Evolutionary conservation across 37 sponge, comb jelly and placozoan genomes (phyloP), one percentile per base, ranked within the genome.

Genomic region (Geodia barretti): DNA sequence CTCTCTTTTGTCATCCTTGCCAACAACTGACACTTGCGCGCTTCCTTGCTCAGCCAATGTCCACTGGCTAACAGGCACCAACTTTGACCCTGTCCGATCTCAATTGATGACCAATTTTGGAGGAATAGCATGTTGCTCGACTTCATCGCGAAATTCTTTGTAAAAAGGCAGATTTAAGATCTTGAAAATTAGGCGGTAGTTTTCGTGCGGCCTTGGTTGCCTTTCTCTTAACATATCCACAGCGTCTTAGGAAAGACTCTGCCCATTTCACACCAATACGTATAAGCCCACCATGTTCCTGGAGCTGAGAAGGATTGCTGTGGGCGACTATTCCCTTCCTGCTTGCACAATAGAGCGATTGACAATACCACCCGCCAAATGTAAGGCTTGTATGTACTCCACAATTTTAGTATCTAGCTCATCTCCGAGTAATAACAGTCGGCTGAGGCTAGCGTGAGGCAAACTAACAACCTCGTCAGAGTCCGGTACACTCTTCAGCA

Each of bases 71-170:
- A 31, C 64, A 8, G 72, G 78, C 38, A 62, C 78, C 20, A 77
- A 30, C 78, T 62, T 77, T 60, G 66, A 24, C 37, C 78, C 78
- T 36, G 65, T 77, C 78, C 63, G 64, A 62, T 77, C 78, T n/a
- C 43, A 63, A 66, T 77, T 77, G 4, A 77, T 19, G n/a, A 77
- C 28, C 41, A 77, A 11, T 20, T 60, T 7, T 29, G 65, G 39
- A 34, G 65, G 78, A 17, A 77, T 42, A 31, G 7, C 23, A 20
- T 8, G 7, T 4, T 21, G 29, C 33, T 77, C 35, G 7, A 77
- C 78, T 5, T 9, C 33, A 31, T 31, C 33, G 11, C 3, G 60
- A 31, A 74, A 4, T 17, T 58, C 24, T 4, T 41, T n/a, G 23
- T 19, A 79, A 71, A 69, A 79, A 79, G 31, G 43, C 80, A 69